These are phyloP conservation scores for Rhyzopertha dominica DNA, from an alignment of 1,140 invertebrate genomes.

Conservation along the genomic window DNA sequence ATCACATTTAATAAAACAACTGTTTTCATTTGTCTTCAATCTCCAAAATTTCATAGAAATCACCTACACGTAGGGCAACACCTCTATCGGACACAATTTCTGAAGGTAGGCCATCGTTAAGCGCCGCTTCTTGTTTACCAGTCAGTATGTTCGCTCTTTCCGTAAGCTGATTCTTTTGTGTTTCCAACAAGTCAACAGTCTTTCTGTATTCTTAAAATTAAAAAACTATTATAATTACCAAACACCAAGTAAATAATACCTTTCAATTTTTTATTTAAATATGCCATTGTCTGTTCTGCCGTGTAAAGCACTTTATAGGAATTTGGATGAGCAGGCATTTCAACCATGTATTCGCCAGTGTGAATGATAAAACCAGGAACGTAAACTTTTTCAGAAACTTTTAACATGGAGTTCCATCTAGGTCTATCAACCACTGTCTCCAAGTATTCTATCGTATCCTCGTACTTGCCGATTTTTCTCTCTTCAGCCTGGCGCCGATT, in stretches of 20 bases:
- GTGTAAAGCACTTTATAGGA: slow-evolving; percentile 25
- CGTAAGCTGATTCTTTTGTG: slow-evolving; percentile 21
- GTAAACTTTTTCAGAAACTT: slow-evolving; percentile 28
- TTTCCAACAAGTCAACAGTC: slow-evolving; percentile 21
- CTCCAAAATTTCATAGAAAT: slow-evolving; percentile 35
- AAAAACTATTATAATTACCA: too few species aligned
- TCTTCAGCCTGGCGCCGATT: too few species aligned
- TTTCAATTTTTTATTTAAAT: slow-evolving; percentile 19
- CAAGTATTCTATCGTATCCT: slow-evolving; percentile 21
- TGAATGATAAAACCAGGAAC: slow-evolving; percentile 30
- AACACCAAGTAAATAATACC: too few species aligned
- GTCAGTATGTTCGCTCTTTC: slow-evolving; percentile 26
- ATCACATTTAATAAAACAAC: too few species aligned
- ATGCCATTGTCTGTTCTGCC: slow-evolving; percentile 23
- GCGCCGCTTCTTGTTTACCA: slow-evolving; percentile 11
- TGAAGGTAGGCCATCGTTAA: slow-evolving; percentile 20
- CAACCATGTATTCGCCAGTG: slow-evolving; percentile 32
- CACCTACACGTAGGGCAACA: slow-evolving; percentile 31
- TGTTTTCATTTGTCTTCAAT: slow-evolving; percentile 24
- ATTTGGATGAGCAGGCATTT: slow-evolving; percentile 24
- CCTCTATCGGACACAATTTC: slow-evolving; percentile 34
- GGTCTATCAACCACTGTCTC: slow-evolving; percentile 23
- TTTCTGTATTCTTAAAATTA: too few species aligned
- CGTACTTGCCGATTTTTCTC: slow-evolving; percentile 18
- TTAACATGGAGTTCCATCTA: slow-evolving; percentile 26